Conservation (phyloP, 1,140 invertebrate genomes). For the Brachionus rotundiformis region DNA sequence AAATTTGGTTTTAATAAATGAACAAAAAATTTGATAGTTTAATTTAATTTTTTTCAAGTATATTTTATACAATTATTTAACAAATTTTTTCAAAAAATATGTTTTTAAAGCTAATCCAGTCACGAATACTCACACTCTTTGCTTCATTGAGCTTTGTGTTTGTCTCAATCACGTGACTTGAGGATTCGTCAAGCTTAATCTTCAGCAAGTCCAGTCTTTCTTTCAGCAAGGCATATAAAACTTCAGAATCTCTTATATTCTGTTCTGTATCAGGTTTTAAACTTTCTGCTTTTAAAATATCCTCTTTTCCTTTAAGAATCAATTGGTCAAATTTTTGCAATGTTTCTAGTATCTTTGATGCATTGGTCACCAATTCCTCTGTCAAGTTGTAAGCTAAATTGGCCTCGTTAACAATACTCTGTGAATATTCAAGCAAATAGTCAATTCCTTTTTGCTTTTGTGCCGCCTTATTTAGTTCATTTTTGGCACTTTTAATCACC, state of each 20-base stretch:
- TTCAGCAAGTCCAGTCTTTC: not conserved
- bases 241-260: slow-evolving; percentile 11
- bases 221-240: not conserved
- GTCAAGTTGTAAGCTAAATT: not conserved
- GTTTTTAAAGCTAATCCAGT: not conserved
- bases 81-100: not conserved
- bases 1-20: not conserved
- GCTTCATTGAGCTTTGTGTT: not conserved
- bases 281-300: not conserved
- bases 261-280: not conserved
- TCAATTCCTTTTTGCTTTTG: slow-evolving; percentile 51
- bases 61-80: no score
- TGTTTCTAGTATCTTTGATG: slow-evolving; percentile 14
- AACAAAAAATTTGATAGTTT: no score
- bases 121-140: no score
- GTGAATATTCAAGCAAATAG: not conserved
- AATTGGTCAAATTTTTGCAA: slow-evolving; percentile 42
- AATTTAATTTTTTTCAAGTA: not conserved
- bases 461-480: slow-evolving; percentile 1
- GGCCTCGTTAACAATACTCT: not conserved
- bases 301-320: not conserved
- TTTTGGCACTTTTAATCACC: slow-evolving; percentile 4
- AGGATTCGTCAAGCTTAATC: not conserved
- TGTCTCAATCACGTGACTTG: not conserved
- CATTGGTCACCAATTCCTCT: not conserved